Base-by-base conservation (phyloP, 2,888 invertebrate genomes). In the Drosophila cognata region DNA sequence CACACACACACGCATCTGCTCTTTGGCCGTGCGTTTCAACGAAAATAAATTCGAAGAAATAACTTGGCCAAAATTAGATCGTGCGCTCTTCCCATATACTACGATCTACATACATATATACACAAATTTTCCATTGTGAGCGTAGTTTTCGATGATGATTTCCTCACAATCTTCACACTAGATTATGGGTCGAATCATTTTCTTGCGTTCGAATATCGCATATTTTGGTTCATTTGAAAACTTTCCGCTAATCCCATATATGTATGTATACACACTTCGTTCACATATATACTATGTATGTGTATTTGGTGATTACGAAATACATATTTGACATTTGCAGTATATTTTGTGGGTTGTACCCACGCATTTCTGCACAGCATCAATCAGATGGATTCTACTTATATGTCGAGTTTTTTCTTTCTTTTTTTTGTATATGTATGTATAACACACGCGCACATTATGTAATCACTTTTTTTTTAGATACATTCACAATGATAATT, bases 31-130 rank as follows among this genome's bases (percentile, higher is more conserved):
- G 81, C 83, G 83, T 85, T 80, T 53, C 52, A 75, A 84, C 83
- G 60, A 85, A 87, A 87, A 87, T 87, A 87, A 89, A 83, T 77
- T 66, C 61, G 59, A 78, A 70, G 78, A 82, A 85, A 86, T 84
- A 89, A 81, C 84, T 92, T 88, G 79, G 91, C 92, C 92, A 92
- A 92, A 92, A 91, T 92, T 92, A 92, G 92, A 91, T 75, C 87
- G 88, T 84, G 82, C 85, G 77, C 71, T 76, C 66, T 62, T 50
- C 13, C 36, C 41, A 43, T 33, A 43, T 57, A 57, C 57, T 41
- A 31, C n/a, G 13, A 52, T 50, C 63, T 50, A 72, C 51, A 75
- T 33, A 36, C 5, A 48, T 43, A 46, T 46, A 71, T 57, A 71
- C 56, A 70, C 59, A 79, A 57, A 62, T 61, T 79, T 74, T 84